Conservation (phyloP, 2,113 vertebrate genomes). For the Myrmecobius fasciatus region DNA sequence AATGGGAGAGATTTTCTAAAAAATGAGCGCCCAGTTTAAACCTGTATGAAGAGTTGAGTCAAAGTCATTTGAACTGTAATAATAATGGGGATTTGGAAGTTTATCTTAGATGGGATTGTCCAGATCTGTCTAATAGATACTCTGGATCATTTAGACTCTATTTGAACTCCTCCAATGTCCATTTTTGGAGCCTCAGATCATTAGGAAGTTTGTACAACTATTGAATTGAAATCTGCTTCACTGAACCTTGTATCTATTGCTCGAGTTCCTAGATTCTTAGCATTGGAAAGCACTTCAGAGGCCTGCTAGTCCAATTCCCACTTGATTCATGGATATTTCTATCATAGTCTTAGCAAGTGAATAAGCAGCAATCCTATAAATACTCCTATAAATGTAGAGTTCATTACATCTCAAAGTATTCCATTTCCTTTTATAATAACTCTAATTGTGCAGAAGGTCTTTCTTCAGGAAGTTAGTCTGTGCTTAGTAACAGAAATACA, state of each 20-base stretch:
- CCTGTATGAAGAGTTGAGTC: conserved; percentile 23
- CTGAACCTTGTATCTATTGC: not conserved
- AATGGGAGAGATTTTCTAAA: not conserved
- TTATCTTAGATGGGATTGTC: not conserved
- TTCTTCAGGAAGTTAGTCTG: not conserved
- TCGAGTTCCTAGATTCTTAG: not conserved
- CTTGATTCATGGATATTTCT: not conserved
- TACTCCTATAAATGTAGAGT: not conserved
- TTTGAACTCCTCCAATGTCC: not conserved
- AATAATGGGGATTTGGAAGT: not conserved
- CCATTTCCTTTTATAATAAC: not conserved
- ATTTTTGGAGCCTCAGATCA: not conserved
- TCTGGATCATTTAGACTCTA: not conserved
- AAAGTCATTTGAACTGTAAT: not conserved
- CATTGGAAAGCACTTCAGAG: not conserved
- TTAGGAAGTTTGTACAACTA: not conserved
- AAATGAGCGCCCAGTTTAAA: not conserved
- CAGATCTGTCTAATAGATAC: not conserved
- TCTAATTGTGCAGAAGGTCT: not conserved
- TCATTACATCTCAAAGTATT: not conserved
- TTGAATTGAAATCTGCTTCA: not conserved
- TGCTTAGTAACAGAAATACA: not conserved
- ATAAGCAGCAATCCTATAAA: not conserved
- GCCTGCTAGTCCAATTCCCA: not conserved
- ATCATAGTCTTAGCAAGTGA: not conserved